Evolutionary conservation across 2,113 vertebrate genomes (phyloP).

Genomic region (Telmatochromis brachygnathus): DNA sequence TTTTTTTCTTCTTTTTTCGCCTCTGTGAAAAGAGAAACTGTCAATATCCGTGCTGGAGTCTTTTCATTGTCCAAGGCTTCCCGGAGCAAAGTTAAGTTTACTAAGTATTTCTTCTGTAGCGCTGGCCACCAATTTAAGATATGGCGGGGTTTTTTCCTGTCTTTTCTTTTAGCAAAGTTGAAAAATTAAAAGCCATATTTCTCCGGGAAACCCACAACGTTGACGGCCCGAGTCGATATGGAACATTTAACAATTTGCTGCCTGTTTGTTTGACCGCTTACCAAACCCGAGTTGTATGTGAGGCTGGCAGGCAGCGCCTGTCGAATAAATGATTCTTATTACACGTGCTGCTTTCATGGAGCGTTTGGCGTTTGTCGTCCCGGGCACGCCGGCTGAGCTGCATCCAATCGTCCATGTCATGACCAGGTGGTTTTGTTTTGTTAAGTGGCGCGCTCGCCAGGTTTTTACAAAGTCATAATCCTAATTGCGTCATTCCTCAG

Average conservation of each 20-base stretch:
- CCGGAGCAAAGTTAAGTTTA: slow-evolving; percentile 15
- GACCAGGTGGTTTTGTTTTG: slow-evolving; percentile 63
- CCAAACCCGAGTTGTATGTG: not conserved
- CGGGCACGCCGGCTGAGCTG: slow-evolving; percentile 22
- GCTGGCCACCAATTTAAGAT: not conserved
- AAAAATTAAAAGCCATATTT: not conserved
- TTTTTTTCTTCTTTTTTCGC: not conserved
- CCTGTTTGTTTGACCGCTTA: not conserved
- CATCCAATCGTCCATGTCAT: slow-evolving; percentile 52
- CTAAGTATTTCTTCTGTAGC: not conserved
- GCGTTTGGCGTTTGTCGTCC: slow-evolving; percentile 13
- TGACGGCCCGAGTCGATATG: not conserved
- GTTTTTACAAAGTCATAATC: slow-evolving; percentile 62
- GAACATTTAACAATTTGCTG: not conserved
- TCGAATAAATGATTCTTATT: slow-evolving; percentile 15
- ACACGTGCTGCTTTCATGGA: not conserved
- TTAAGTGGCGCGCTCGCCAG: slow-evolving; percentile 44
- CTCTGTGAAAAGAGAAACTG: slow-evolving; percentile 21
- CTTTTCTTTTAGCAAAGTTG: not conserved
- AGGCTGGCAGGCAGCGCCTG: not conserved
- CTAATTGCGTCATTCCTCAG: slow-evolving; percentile 61
- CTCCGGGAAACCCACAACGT: not conserved
- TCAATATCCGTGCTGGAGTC: slow-evolving; percentile 40
- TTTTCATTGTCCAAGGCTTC: slow-evolving; percentile 37
- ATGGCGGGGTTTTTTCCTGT: not conserved